phyloP scores from a whole-genome alignment of 2,888 invertebrate genomes.

The Orthosia gothica region DNA sequence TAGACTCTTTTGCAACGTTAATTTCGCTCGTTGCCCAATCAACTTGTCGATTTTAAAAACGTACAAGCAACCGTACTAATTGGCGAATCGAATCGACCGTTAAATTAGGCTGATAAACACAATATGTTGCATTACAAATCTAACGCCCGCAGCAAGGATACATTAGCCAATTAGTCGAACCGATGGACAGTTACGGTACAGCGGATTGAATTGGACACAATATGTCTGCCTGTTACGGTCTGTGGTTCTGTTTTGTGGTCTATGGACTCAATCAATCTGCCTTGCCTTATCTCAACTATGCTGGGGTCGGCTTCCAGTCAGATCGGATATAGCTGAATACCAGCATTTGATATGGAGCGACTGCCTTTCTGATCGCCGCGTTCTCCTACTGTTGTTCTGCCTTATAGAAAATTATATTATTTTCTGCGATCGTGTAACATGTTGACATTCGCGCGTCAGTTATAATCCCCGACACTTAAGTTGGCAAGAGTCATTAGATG shows the following conservation, averaged over 20 bases:
- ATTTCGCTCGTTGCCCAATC: constrained; percentile 4
- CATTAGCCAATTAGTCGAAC: constrained; percentile 53
- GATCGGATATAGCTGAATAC: not conserved
- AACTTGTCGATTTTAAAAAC: constrained; percentile 27
- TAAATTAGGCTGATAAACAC: constrained; percentile 45
- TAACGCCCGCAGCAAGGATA: constrained; percentile 56
- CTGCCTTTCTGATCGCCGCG: too few relatives aligned
- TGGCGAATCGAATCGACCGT: constrained; percentile 37
- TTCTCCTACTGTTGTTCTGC: too few relatives aligned
- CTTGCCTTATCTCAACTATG: not conserved
- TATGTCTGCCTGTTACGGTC: not conserved
- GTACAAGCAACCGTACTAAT: constrained; percentile 18
- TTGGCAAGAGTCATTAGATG: too few relatives aligned
- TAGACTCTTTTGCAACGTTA: too few relatives aligned
- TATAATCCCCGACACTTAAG: too few relatives aligned
- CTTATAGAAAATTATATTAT: too few relatives aligned
- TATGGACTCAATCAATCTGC: not conserved
- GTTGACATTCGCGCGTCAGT: too few relatives aligned
- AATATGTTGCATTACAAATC: constrained; percentile 54
- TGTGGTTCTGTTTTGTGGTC: constrained; percentile 2
- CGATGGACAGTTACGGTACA: constrained; percentile 20
- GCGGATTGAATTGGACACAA: not conserved
- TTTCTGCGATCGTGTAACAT: too few relatives aligned
- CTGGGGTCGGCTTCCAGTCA: not conserved
- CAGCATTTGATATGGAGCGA: not conserved